Conservation (phyloP, 2,888 invertebrate species). For the Ochropacha duplaris region DNA sequence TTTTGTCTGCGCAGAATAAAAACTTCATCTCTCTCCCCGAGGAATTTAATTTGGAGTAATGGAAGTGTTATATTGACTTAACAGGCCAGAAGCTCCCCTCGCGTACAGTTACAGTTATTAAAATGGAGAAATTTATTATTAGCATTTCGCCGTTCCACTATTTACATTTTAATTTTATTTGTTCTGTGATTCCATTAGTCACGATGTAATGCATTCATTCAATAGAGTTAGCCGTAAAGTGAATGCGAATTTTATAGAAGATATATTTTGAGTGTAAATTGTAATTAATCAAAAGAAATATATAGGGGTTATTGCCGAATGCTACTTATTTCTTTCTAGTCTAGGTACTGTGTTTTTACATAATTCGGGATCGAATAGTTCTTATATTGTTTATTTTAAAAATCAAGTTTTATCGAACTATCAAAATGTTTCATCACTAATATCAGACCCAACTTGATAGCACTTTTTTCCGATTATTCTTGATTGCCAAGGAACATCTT, state of each 20-base stretch:
- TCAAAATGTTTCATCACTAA: no score
- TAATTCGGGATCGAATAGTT: no score
- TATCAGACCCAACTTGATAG: no score
- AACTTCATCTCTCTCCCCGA: constrained; percentile 80
- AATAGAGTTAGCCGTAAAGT: constrained; percentile 56
- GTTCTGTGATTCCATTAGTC: constrained; percentile 81
- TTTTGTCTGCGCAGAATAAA: constrained; percentile 75
- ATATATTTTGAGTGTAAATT: constrained; percentile 34
- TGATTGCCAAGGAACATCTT: no score
- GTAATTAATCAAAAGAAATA: constrained; percentile 49
- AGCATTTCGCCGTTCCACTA: constrained; percentile 78
- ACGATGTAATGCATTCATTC: constrained; percentile 72
- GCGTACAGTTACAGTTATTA: constrained; percentile 79
- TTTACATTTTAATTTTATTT: constrained; percentile 83
- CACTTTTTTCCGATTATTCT: no score
- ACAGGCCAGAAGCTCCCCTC: constrained; percentile 81
- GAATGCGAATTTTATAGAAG: constrained; percentile 33
- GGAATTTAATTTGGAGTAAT: constrained; percentile 83
- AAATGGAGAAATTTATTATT: constrained; percentile 83
- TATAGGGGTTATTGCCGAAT: constrained; percentile 15
- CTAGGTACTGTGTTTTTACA: no score
- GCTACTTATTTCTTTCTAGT: neutral
- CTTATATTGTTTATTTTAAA: no score
- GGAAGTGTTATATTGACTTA: constrained; percentile 84
- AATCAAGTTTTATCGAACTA: no score